A percentile compares a stretch with the other conserved stretches of the same genome.
These are phyloP conservation scores for Elanus axillaris DNA, from an alignment of 2,113 vertebrate species.

Conservation along the genomic window DNA sequence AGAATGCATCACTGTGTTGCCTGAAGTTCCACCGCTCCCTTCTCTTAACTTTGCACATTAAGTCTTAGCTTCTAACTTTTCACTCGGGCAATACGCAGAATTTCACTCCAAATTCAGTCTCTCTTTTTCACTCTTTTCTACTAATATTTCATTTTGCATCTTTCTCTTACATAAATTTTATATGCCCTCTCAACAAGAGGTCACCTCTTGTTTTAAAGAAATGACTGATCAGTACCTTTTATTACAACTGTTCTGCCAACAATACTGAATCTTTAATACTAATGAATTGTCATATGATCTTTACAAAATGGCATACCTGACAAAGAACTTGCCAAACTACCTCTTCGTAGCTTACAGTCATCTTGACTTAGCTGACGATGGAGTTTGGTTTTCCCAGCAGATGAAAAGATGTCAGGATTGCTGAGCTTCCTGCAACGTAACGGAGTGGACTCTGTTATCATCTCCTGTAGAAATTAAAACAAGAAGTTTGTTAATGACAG, in stretches of 20 bases:
- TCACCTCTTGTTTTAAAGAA: background rate
- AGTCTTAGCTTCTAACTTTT: background rate
- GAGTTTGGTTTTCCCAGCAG: conserved; percentile 87
- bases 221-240: background rate
- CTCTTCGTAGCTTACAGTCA: conserved; percentile 84
- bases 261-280: background rate
- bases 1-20: background rate
- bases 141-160: background rate
- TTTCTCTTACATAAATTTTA: background rate
- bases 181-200: background rate
- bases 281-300: background rate
- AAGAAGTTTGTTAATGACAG: background rate
- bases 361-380: conserved; percentile 94
- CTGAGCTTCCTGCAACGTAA: conserved; percentile 92
- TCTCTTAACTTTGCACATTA: background rate
- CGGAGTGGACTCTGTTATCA: conserved; percentile 76
- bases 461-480: conserved; percentile 72
- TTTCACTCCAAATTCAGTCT: background rate
- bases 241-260: background rate
- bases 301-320: conserved; percentile 75
- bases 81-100: background rate
- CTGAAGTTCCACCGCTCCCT: background rate
- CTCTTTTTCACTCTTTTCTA: background rate
- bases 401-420: conserved; percentile 91
- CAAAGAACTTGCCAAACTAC: conserved; percentile 84